Evolutionary conservation across 2,797 vertebrate species (phyloP).

Genomic region (Loris lydekkerianus): DNA sequence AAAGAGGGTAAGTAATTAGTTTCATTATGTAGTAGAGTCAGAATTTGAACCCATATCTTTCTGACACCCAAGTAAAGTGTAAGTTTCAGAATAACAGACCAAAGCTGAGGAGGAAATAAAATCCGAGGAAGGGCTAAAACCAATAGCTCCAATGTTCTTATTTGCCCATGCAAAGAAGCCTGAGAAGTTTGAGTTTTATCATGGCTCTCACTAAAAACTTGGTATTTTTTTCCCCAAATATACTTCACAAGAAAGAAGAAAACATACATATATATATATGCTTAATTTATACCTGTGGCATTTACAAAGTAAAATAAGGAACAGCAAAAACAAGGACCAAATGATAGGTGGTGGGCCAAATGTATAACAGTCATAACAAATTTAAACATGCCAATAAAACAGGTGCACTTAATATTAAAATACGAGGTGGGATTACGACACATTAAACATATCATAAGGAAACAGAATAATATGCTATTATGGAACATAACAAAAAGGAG

Average conservation of each 20-base stretch:
- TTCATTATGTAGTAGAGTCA: not conserved
- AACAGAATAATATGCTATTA: not conserved
- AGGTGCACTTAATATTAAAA: not conserved
- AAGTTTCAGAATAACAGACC: conserved; percentile 26
- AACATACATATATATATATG: not conserved
- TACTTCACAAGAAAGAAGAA: not conserved
- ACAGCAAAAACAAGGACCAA: conserved; percentile 15
- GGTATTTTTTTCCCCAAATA: conserved; percentile 9
- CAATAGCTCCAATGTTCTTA: not conserved
- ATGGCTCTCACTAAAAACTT: not conserved
- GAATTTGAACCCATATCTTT: not conserved
- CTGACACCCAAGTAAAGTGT: not conserved
- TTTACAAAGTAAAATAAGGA: conserved; percentile 32
- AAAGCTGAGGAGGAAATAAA: not conserved
- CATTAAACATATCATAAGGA: conserved; percentile 5
- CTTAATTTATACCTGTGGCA: not conserved
- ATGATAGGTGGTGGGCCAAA: not conserved
- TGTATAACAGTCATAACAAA: conserved; percentile 11
- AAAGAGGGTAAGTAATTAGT: not conserved
- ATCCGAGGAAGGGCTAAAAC: not conserved
- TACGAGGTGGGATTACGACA: not conserved
- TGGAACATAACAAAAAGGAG: not conserved
- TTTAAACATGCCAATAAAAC: conserved; percentile 15
- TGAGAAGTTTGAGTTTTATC: not conserved
- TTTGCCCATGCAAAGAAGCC: not conserved